Base-by-base conservation (phyloP, 2,888 invertebrate species). In the Cistogaster globosa region DNA sequence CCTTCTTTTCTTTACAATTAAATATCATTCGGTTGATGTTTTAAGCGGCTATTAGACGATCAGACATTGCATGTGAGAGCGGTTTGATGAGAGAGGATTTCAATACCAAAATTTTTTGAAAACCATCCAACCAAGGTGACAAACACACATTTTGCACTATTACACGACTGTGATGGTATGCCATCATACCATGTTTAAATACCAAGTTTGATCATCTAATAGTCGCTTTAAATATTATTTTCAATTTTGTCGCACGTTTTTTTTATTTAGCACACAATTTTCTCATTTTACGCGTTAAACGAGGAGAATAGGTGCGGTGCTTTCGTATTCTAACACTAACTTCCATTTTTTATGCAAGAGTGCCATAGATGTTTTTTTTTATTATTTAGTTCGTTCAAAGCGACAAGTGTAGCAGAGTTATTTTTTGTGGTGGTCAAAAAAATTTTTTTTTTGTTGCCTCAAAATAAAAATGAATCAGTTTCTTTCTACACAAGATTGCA, bases 331-430 rank as follows among this genome's bases (percentile, higher is more conserved):
- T 12, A 12, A 38, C 1, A 38, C 6, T 38, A 38, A 38, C 38
- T 38, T 2, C 11, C 38, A 11, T 45, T 45, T 45, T 12, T 14
- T 26, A 26, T 26, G 26, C 26, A 26, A 26, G 26, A 26, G 4
- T 26, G 4, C 1, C 2, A 26, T 26, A 2, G 26, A 26, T 45
- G n/a, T 45, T 45, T 45, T 12, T 45, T 14, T 4, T 14, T 14
- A 45, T 45, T 36, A 51, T 22, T 62, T 18, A 51, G 22, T 38
- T 20, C 20, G 32, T 20, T 60, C 36, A 16, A 60, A 12, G 11
- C 51, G 60, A 51, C 72, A 60, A 72, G 60, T 72, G 36, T 16
- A 32, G 11, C 22, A 16, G 38, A 72, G 36, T 72, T 60, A n/a
- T 26, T 26, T n/a, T 26, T 51, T 45, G 36, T 51, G 32, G 20